phyloP scores from a whole-genome alignment of 2,888 invertebrate species.

The Drosophila neutralis region DNA sequence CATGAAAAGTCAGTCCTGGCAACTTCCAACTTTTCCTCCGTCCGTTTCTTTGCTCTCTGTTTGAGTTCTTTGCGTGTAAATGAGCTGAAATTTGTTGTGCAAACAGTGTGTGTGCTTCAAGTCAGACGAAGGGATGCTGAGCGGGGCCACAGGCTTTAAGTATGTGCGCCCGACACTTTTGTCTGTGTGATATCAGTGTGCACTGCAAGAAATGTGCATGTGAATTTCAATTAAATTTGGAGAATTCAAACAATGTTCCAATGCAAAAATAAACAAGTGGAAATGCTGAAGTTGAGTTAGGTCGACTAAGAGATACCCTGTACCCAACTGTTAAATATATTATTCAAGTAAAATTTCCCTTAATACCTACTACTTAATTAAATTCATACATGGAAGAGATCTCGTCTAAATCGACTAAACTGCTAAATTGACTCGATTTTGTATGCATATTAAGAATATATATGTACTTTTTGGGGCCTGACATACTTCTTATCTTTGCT shows the following conservation, averaged over 20 bases:
- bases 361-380: not conserved
- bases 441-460: too few species aligned
- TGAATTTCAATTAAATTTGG: not conserved
- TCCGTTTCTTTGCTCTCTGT: constrained; percentile 27
- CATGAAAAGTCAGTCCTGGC: constrained; percentile 57
- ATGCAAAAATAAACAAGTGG: not conserved
- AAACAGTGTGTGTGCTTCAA: constrained; percentile 56
- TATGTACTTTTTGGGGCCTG: too few species aligned
- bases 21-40: constrained; percentile 37
- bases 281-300: not conserved
- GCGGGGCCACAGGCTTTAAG: not conserved
- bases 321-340: not conserved
- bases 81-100: constrained; percentile 76
- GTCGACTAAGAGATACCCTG: not conserved
- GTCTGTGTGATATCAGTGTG: constrained; percentile 1
- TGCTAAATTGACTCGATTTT: too few species aligned
- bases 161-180: constrained; percentile 8
- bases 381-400: not conserved
- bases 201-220: constrained; percentile 17
- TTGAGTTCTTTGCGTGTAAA: constrained; percentile 66
- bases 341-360: not conserved
- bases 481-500: too few species aligned
- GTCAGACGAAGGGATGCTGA: not conserved
- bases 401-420: not conserved
- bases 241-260: not conserved